These are phyloP conservation scores for Heliornis fulica DNA, from an alignment of 2,113 vertebrate species.

Conservation along the genomic window DNA sequence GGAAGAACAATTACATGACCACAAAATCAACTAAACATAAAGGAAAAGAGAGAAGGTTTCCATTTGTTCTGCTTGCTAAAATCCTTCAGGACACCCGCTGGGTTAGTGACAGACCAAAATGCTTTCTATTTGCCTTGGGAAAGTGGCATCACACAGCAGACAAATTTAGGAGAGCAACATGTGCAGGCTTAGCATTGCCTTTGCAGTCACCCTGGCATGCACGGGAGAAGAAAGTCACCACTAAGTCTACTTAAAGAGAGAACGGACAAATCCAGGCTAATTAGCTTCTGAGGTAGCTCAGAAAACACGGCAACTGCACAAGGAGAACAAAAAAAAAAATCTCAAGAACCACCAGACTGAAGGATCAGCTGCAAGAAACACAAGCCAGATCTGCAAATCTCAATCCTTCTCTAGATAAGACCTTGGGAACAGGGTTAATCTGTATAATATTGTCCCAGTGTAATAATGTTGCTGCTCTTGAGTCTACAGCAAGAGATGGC, in stretches of 20 bases:
- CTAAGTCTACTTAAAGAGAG: background rate
- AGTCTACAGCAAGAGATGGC: background rate
- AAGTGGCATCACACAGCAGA: background rate
- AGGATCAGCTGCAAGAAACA: background rate
- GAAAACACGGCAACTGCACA: background rate
- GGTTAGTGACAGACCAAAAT: background rate
- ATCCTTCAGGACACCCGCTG: background rate
- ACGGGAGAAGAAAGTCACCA: background rate
- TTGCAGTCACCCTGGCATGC: background rate
- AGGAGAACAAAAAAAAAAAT: background rate
- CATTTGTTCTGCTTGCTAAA: background rate
- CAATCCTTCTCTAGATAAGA: background rate
- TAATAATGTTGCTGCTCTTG: background rate
- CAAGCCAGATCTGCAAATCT: background rate
- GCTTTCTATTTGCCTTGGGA: background rate
- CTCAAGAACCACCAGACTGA: background rate
- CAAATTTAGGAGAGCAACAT: background rate
- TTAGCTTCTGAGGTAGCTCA: background rate
- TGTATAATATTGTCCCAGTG: background rate
- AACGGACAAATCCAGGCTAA: background rate
- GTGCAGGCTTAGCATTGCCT: background rate
- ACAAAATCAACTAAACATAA: background rate
- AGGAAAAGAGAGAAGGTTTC: background rate
- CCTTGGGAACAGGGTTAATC: background rate
- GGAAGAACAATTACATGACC: background rate